phyloP scores from a whole-genome alignment of 2,888 invertebrate species.

The Merodon equestris region DNA sequence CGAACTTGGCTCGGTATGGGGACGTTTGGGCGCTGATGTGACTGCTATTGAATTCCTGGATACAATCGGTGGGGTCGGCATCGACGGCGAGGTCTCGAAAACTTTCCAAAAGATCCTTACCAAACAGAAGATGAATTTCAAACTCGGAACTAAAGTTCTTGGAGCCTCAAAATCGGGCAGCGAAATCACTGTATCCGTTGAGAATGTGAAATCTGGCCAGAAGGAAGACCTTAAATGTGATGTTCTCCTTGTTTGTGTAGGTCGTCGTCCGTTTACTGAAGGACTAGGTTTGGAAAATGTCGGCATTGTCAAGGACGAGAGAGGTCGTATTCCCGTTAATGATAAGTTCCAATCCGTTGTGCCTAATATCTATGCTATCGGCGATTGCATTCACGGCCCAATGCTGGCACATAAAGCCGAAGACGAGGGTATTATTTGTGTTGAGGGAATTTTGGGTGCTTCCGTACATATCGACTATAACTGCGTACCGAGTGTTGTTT shows the following conservation, averaged over 20 bases:
- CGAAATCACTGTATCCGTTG: slow-evolving; percentile 87
- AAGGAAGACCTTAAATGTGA: slow-evolving; percentile 91
- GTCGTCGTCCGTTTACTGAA: slow-evolving; percentile 95
- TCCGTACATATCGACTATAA: slow-evolving; percentile 99
- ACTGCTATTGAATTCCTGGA: slow-evolving; percentile 96
- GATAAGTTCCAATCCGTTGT: slow-evolving; percentile 95
- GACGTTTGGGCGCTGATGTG: slow-evolving; percentile 95
- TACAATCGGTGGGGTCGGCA: slow-evolving; percentile 95
- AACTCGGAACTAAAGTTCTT: slow-evolving; percentile 95
- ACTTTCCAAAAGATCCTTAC: slow-evolving; percentile 92
- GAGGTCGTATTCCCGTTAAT: slow-evolving; percentile 97
- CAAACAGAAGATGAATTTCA: slow-evolving; percentile 96
- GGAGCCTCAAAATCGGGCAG: slow-evolving; percentile 87
- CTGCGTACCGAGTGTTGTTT: slow-evolving; percentile 99
- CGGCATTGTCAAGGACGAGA: slow-evolving; percentile 95
- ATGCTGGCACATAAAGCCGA: slow-evolving; percentile 99
- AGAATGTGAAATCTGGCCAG: slow-evolving; percentile 89
- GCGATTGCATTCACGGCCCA: slow-evolving; percentile 98
- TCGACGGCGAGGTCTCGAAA: slow-evolving; percentile 97
- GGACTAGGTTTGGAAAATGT: slow-evolving; percentile 95
- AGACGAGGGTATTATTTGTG: slow-evolving; percentile 97
- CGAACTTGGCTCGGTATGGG: slow-evolving; percentile 98
- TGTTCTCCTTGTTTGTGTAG: slow-evolving; percentile 95
- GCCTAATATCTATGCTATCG: slow-evolving; percentile 98
- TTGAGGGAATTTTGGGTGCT: slow-evolving; percentile 94